Evolutionary conservation across 2,797 vertebrate species (phyloP).

Genomic region (Harpagifer antarcticus): DNA sequence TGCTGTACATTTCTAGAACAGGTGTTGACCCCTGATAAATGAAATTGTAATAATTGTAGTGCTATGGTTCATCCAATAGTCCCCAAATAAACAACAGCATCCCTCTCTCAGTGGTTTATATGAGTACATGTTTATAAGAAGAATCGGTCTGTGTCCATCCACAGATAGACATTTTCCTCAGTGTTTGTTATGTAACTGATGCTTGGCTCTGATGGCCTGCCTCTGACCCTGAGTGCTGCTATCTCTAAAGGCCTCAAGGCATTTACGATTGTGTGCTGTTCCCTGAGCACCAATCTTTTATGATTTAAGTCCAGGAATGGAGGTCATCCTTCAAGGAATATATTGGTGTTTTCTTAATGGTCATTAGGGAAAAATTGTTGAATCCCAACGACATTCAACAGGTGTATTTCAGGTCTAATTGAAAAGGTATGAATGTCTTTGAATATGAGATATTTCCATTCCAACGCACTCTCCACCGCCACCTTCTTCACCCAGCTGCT

Average conservation of each 20-base stretch:
- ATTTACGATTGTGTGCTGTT: conserved; percentile 34
- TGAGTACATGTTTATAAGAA: conserved; percentile 48
- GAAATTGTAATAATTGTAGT: conserved; percentile 1
- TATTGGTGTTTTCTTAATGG: conserved; percentile 4
- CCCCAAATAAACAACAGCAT: conserved; percentile 27
- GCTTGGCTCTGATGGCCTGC: conserved; percentile 60
- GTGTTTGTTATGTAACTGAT: conserved; percentile 77
- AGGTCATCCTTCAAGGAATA: conserved; percentile 9
- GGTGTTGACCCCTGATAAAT: background rate
- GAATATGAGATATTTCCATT: conserved; percentile 7
- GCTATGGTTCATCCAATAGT: conserved; percentile 6
- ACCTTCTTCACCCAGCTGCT: conserved; percentile 24
- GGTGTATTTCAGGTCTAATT: background rate
- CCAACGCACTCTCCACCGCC: background rate
- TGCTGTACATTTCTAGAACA: conserved; percentile 1
- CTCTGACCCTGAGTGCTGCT: conserved; percentile 62
- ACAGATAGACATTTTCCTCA: conserved; percentile 72
- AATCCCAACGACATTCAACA: conserved; percentile 5
- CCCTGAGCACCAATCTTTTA: conserved; percentile 23
- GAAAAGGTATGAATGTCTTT: background rate
- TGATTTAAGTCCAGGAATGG: conserved; percentile 9
- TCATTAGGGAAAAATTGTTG: background rate
- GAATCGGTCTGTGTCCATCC: conserved; percentile 62
- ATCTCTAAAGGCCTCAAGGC: conserved; percentile 44
- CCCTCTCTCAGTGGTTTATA: conserved; percentile 11